phyloP scores from a whole-genome alignment of 1,140 invertebrate genomes.

The Drosophila ohnishii region DNA sequence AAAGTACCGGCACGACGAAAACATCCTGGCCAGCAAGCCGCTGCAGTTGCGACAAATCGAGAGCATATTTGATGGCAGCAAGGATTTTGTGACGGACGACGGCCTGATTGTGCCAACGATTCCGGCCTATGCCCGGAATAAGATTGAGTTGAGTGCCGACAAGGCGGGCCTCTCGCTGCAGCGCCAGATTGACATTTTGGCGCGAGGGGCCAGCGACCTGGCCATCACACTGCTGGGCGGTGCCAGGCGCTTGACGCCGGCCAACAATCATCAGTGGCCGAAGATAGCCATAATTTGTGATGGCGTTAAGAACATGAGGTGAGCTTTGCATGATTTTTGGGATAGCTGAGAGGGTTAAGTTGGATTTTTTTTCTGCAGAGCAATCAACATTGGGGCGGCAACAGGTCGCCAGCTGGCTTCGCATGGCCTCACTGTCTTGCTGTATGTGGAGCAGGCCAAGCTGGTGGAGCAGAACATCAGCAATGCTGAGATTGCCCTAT shows the following conservation, averaged over 20 bases:
- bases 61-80: constrained; percentile 84
- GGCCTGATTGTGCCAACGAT: constrained; percentile 92
- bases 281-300: constrained; percentile 90
- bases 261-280: constrained; percentile 92
- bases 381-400: constrained; percentile 89
- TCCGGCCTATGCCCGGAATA: constrained; percentile 86
- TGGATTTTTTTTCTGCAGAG: constrained; percentile 42
- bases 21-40: constrained; percentile 88
- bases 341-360: no score
- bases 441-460: constrained; percentile 86
- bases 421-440: constrained; percentile 90
- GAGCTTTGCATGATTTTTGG: background rate
- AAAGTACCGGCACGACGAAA: constrained; percentile 91
- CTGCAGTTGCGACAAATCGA: constrained; percentile 88
- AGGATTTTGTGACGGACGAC: constrained; percentile 91
- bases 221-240: constrained; percentile 91
- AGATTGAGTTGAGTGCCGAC: constrained; percentile 87
- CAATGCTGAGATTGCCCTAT: constrained; percentile 81
- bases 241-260: constrained; percentile 89
- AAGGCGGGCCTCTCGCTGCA: constrained; percentile 87
- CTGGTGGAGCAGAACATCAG: constrained; percentile 82
- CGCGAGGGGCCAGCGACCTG: constrained; percentile 90
- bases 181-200: constrained; percentile 89
- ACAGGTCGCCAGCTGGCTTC: constrained; percentile 91
- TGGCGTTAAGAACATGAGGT: constrained; percentile 70